A percentile compares a stretch with the other conserved stretches of the same genome.
phyloP scores from a whole-genome alignment of 2,113 vertebrate species.

The Amia ocellicauda region DNA sequence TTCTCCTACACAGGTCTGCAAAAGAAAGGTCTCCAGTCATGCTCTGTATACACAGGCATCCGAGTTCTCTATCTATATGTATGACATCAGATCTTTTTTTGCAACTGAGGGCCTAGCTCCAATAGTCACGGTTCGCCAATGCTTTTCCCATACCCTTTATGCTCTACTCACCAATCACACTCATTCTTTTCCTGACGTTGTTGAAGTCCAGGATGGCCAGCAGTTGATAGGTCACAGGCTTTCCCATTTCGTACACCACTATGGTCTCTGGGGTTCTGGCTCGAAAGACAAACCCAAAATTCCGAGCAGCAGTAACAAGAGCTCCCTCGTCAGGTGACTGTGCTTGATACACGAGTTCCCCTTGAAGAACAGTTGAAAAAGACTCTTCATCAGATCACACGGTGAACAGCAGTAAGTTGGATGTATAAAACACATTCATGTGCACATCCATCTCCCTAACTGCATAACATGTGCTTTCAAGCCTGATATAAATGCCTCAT shows the following conservation, averaged over 20 bases:
- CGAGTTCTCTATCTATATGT: too few species aligned
- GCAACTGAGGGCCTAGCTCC: too few species aligned
- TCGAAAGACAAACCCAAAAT: constrained; percentile 69
- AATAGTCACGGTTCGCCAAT: too few species aligned
- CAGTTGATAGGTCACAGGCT: constrained; percentile 60
- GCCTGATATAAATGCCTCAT: too few species aligned
- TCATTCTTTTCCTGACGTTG: constrained; percentile 73
- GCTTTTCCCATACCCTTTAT: too few species aligned
- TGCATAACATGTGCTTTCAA: too few species aligned
- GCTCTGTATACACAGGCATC: too few species aligned
- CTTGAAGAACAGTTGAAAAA: constrained; percentile 37
- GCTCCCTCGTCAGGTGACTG: constrained; percentile 73
- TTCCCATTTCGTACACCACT: constrained; percentile 66
- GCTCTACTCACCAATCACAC: constrained; percentile 70
- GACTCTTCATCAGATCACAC: neutral
- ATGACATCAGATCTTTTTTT: too few species aligned
- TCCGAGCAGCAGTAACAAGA: constrained; percentile 66
- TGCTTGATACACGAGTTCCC: constrained; percentile 65
- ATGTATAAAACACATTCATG: too few species aligned
- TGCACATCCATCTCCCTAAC: too few species aligned
- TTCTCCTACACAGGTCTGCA: too few species aligned
- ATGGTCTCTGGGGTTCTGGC: constrained; percentile 70
- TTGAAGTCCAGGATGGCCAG: constrained; percentile 72
- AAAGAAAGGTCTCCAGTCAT: too few species aligned
- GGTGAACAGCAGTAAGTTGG: neutral